A percentile compares a stretch with the other conserved stretches of the same genome.
Conservation (phyloP, 2,888 invertebrate species). For the Seladonia tumulorum region DNA sequence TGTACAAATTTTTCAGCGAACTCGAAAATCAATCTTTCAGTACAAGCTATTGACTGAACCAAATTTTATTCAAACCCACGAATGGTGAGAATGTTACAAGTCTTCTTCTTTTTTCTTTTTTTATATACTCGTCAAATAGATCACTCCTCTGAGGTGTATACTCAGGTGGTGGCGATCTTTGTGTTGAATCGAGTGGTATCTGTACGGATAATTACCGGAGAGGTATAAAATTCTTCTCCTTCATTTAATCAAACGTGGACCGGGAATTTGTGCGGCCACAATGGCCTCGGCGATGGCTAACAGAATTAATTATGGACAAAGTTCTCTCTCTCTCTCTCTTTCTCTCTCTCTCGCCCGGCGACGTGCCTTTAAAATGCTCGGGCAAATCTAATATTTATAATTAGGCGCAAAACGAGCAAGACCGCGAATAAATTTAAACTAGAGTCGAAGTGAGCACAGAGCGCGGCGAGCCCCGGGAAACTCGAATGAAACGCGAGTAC, state of each 20-base stretch:
- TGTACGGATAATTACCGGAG: background rate
- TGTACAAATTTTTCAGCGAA: too few species aligned
- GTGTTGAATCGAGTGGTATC: background rate
- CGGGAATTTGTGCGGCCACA: slow-evolving; percentile 8
- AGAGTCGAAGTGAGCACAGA: background rate
- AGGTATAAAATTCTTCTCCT: background rate
- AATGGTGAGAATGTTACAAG: too few species aligned
- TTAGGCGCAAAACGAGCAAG: slow-evolving; percentile 6
- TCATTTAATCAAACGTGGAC: slow-evolving; percentile 8
- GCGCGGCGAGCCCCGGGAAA: background rate
- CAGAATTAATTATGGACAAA: slow-evolving; percentile 4
- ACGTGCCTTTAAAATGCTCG: slow-evolving; percentile 2
- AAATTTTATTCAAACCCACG: too few species aligned
- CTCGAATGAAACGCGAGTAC: slow-evolving; percentile 5
- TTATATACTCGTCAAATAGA: background rate
- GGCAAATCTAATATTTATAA: slow-evolving; percentile 10
- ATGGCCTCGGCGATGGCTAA: background rate
- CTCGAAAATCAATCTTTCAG: too few species aligned
- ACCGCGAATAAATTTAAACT: slow-evolving; percentile 8
- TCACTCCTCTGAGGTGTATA: background rate
- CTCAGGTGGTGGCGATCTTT: background rate
- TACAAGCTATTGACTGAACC: too few species aligned
- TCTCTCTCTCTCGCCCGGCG: too few species aligned
- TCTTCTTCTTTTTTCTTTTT: too few species aligned
- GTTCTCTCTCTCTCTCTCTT: background rate